Percentiles rank a stretch among this genome's conserved stretches.
Conservation (phyloP, 2,888 invertebrate genomes). For the Hedychridium roseum region DNA sequence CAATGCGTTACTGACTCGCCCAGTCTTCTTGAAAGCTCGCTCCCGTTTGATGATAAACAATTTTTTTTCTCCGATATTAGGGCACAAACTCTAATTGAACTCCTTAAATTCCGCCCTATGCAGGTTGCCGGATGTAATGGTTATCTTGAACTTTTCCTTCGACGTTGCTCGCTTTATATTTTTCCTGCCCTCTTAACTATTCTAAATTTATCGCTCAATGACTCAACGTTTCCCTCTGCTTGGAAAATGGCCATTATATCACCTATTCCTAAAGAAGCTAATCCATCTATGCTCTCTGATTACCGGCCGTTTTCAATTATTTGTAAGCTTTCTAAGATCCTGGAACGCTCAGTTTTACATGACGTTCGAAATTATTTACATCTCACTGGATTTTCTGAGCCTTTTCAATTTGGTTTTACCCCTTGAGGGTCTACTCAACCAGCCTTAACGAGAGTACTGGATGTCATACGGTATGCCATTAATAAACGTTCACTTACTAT, state of each 20-base stretch:
- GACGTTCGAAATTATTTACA: neutral
- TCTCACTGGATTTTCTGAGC: neutral
- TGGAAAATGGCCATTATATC: neutral
- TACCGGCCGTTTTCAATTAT: neutral
- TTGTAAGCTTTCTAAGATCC: neutral
- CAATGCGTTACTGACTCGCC: neutral
- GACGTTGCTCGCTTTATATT: neutral
- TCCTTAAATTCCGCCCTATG: neutral
- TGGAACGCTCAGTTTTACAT: neutral
- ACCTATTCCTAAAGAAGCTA: neutral
- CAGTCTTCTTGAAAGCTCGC: neutral
- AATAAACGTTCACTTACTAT: neutral
- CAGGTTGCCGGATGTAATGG: neutral
- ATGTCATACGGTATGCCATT: neutral
- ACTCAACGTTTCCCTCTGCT: neutral
- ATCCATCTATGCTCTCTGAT: neutral
- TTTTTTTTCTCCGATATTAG: neutral
- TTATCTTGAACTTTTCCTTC: neutral
- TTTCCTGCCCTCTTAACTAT: neutral
- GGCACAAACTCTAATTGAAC: neutral
- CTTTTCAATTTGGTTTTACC: neutral
- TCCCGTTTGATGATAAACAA: neutral
- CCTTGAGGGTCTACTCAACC: neutral
- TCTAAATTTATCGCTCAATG: neutral
- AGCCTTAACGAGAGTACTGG: neutral